Conservation (phyloP, 2,888 invertebrate species). For the Euplagia quadripunctaria region DNA sequence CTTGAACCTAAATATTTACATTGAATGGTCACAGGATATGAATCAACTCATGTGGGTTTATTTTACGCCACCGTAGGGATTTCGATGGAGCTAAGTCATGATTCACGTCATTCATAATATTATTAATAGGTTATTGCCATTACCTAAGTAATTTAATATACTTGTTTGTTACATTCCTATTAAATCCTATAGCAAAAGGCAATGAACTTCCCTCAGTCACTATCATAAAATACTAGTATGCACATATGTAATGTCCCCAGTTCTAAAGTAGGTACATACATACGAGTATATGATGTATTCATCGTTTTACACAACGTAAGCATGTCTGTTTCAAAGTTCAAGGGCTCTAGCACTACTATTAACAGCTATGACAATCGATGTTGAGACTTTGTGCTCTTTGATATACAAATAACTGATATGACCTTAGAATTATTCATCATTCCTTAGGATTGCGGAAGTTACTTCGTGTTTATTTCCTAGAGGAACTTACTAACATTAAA, state of each 20-base stretch:
- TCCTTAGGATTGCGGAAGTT: conserved; percentile 9
- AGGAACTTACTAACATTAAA: neutral
- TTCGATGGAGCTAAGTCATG: conserved; percentile 50
- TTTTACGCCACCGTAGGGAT: conserved; percentile 69
- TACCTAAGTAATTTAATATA: conserved; percentile 55
- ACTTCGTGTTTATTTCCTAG: neutral
- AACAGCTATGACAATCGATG: neutral
- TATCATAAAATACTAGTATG: conserved; percentile 12
- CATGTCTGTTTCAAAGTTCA: conserved; percentile 17
- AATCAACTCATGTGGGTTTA: conserved; percentile 66
- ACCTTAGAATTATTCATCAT: conserved; percentile 4
- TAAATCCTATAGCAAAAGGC: conserved; percentile 43
- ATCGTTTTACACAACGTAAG: conserved; percentile 9
- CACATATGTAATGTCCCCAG: conserved; percentile 13
- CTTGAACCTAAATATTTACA: conserved; percentile 21
- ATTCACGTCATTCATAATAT: conserved; percentile 54
- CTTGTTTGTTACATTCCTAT: conserved; percentile 47
- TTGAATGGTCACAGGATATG: conserved; percentile 66
- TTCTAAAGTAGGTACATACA: neutral
- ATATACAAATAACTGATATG: conserved; percentile 4
- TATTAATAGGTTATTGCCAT: conserved; percentile 58
- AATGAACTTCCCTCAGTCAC: conserved; percentile 40
- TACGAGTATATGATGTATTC: conserved; percentile 3
- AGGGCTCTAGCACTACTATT: conserved; percentile 1
- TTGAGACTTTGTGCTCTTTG: neutral